Percentiles rank a stretch among this genome's conserved stretches.
phyloP scores from a whole-genome alignment of 2,113 vertebrate species.

The Microtus pennsylvanicus region DNA sequence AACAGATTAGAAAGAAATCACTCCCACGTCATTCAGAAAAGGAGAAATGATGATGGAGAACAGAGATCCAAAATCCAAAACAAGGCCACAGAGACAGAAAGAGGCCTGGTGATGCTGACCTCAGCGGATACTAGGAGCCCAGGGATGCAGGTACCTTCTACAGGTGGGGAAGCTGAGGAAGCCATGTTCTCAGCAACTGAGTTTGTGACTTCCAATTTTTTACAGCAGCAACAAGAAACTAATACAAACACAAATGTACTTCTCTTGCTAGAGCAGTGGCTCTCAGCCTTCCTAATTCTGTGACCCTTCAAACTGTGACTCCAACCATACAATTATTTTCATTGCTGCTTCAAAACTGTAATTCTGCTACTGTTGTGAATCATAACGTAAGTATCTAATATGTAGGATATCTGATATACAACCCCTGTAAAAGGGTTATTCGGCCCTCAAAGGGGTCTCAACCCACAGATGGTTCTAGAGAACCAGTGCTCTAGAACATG shows the following conservation, averaged over 20 bases:
- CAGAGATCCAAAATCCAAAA: not conserved
- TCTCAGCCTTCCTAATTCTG: not conserved
- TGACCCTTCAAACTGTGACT: not conserved
- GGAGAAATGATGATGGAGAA: not conserved
- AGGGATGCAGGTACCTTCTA: not conserved
- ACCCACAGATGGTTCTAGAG: not conserved
- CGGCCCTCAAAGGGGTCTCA: too few species aligned
- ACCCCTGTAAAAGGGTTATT: not conserved
- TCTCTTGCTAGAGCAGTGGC: not conserved
- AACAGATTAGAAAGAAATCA: too few species aligned
- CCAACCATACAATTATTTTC: not conserved
- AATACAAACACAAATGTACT: not conserved
- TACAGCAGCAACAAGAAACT: not conserved
- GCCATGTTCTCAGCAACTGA: not conserved
- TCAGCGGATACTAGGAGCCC: not conserved
- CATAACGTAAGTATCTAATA: not conserved
- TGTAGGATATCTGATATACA: not conserved
- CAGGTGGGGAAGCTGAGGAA: not conserved
- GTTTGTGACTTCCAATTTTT: slow-evolving; percentile 11
- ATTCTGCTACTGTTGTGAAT: not conserved
- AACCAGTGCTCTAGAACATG: not conserved
- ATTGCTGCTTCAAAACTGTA: not conserved
- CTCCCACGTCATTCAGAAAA: not conserved
- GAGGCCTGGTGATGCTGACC: not conserved
- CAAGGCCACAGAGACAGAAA: not conserved